Evolutionary conservation across 2,888 invertebrate species (phyloP), one percentile per base, ranked within the genome.

Genomic region (Operophtera brumata): DNA sequence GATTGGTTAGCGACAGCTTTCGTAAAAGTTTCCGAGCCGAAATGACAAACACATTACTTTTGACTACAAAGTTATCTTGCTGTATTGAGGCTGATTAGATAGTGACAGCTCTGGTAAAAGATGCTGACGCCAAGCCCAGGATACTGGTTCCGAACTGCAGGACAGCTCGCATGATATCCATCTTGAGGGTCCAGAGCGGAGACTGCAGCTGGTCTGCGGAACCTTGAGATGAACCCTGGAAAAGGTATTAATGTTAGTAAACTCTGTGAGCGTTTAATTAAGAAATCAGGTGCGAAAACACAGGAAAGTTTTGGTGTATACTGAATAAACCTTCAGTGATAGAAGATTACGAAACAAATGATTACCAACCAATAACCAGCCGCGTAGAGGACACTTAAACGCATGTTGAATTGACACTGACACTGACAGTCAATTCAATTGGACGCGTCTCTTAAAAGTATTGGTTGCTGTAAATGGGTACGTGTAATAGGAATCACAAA

Each of bases 121-220:
- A 62, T 0, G 84, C 71, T 0, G 86, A 87, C 0, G 85, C 82
- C 14, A 80, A 46, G 0, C 82, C 84, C 0, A 84, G n/a, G 26
- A 88, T 34, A 55, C 75, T 81, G 39, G 84, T 77, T 0, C 73
- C 78, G 60, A 87, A 86, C 61, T 83, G 83, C 1, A 89, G 63
- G 6, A 84, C 0, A 0, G 89, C 83, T 14, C 84, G 73, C 7
- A 87, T 50, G 46, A 89, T 67, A 65, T 82, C 84, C 75, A 84
- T 70, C 71, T 86, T 86, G 12, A 90, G 63, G 3, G 77, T 78
- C 82, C 77, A 80, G 2, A 84, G 54, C 0, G 83, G 84, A 1
- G 80, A 82, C 5, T 66, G 49, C 26, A 60, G 60, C 25, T 58
- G 50, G 2, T 48, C 48, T 1, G 54, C 7, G 7, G 26, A 12